phyloP scores from a whole-genome alignment of 1,140 invertebrate genomes.

The Chionoecetes opilio region DNA sequence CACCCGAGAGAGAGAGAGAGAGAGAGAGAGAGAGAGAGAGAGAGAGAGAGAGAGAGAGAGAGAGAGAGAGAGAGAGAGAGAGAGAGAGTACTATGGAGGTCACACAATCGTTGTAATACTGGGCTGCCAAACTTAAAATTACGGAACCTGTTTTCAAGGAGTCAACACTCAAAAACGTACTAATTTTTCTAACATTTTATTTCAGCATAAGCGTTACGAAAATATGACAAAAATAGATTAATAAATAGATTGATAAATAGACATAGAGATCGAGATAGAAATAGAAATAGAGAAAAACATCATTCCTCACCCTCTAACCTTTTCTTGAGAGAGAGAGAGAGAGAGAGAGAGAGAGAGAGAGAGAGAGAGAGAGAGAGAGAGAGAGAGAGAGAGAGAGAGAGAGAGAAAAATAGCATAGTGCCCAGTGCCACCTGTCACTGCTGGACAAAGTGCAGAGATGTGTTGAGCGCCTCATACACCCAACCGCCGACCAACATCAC shows the following conservation, averaged over 20 bases:
- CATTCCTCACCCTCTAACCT: no score
- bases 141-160: neutral
- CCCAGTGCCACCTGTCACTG: no score
- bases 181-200: no score
- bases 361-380: neutral
- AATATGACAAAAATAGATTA: neutral
- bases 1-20: neutral
- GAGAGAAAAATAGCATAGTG: neutral
- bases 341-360: neutral
- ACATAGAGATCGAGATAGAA: neutral
- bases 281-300: neutral
- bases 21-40: slow-evolving; percentile 49
- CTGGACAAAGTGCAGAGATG: no score
- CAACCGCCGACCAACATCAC: no score
- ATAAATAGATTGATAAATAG: neutral
- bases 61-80: slow-evolving; percentile 46
- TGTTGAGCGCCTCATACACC: no score
- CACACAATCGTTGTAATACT: neutral
- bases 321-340: no score
- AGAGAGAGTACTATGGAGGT: slow-evolving; percentile 28
- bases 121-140: neutral
- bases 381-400: neutral
- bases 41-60: slow-evolving; percentile 55
- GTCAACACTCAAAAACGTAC: no score
- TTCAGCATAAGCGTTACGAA: no score